These are phyloP conservation scores for Neoarius graeffei DNA, from an alignment of 2,113 vertebrate genomes.

Conservation along the genomic window DNA sequence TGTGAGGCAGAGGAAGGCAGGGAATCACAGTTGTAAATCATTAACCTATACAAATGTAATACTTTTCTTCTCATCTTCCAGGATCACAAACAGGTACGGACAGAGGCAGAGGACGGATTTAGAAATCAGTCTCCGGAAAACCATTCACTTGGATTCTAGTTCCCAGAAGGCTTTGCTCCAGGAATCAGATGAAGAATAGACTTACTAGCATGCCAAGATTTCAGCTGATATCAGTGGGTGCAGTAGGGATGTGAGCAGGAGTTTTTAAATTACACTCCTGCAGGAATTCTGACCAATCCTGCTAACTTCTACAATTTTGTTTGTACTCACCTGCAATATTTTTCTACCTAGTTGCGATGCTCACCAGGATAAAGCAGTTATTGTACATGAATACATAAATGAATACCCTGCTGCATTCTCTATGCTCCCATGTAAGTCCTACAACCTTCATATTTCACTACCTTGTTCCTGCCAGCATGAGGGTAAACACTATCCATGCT, in stretches of 20 bases:
- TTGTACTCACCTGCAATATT: background rate
- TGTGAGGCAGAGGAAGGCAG: background rate
- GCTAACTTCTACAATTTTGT: background rate
- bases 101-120: slow-evolving; percentile 45
- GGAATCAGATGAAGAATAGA: slow-evolving; percentile 76
- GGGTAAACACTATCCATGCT: no score
- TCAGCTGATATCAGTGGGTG: background rate
- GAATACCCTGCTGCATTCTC: background rate
- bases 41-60: background rate
- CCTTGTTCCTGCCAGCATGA: no score
- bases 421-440: no score
- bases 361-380: background rate
- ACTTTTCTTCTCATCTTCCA: slow-evolving; percentile 35
- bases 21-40: background rate
- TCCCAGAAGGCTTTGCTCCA: slow-evolving; percentile 75
- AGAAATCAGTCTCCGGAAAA: slow-evolving; percentile 69
- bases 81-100: slow-evolving; percentile 52
- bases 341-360: background rate
- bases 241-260: background rate
- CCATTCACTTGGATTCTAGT: slow-evolving; percentile 34
- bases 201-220: background rate
- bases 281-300: background rate
- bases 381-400: background rate
- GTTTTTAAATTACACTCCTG: background rate
- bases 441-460: no score